Evolutionary conservation across 2,888 invertebrate genomes (phyloP).

Genomic region (Leucophora obtusa): DNA sequence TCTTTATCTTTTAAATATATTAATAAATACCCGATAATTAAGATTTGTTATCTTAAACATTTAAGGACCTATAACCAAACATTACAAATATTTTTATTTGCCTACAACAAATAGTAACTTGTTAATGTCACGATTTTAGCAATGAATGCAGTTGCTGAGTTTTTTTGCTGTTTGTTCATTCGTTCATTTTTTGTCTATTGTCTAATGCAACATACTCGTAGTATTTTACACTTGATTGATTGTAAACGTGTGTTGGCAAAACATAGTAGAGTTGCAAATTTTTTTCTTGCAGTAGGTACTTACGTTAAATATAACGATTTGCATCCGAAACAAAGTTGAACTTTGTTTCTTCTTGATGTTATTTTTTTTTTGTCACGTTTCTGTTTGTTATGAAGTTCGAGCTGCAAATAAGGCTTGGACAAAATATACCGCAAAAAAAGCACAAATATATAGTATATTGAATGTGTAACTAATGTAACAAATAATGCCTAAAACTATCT

Average conservation of each 20-base stretch:
- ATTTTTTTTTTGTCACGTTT: slow-evolving; percentile 59
- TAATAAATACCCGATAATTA: slow-evolving; percentile 56
- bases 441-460: slow-evolving; percentile 24
- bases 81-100: slow-evolving; percentile 38
- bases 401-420: slow-evolving; percentile 29
- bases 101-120: slow-evolving; percentile 60
- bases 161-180: slow-evolving; percentile 4
- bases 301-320: slow-evolving; percentile 40
- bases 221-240: slow-evolving; percentile 64
- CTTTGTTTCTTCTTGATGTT: slow-evolving; percentile 15
- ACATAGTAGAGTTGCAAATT: slow-evolving; percentile 27
- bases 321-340: slow-evolving; percentile 59
- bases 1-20: slow-evolving; percentile 48
- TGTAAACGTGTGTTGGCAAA: slow-evolving; percentile 63
- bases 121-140: slow-evolving; percentile 62
- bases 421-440: neutral
- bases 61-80: slow-evolving; percentile 40
- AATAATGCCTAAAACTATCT: slow-evolving; percentile 33
- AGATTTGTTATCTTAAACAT: slow-evolving; percentile 58
- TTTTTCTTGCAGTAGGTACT: neutral
- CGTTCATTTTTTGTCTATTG: slow-evolving; percentile 33
- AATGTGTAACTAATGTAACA: slow-evolving; percentile 55
- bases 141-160: slow-evolving; percentile 49
- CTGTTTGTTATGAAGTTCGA: slow-evolving; percentile 16
- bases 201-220: slow-evolving; percentile 35